Conservation (phyloP, 2,113 vertebrate genomes). For the Phasianus colchicus region DNA sequence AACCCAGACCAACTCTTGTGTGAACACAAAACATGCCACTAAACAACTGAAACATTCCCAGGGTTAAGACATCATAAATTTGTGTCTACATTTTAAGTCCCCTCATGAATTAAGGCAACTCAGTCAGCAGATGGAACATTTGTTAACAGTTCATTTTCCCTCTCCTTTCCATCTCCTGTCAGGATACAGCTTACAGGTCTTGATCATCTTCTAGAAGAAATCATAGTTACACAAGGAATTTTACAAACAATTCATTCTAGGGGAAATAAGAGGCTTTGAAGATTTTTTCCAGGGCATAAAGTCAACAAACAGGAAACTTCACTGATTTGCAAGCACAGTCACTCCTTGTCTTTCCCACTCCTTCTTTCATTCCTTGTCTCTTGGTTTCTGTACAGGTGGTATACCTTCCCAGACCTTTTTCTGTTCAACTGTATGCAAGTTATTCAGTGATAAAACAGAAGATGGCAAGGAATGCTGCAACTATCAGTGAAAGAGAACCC, state of each 20-base stretch:
- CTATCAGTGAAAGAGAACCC: not conserved
- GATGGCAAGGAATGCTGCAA: not conserved
- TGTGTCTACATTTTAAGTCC: slow-evolving; percentile 20
- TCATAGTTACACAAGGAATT: slow-evolving; percentile 9
- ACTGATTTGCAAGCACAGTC: not conserved
- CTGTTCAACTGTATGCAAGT: not conserved
- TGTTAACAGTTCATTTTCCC: slow-evolving; percentile 46
- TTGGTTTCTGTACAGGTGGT: not conserved
- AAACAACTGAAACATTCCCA: slow-evolving; percentile 16
- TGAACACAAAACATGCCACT: not conserved
- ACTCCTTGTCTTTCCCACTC: not conserved
- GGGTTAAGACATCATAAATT: slow-evolving; percentile 18
- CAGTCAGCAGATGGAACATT: not conserved
- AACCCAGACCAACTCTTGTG: not conserved
- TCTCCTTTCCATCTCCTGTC: slow-evolving; percentile 27
- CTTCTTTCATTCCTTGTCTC: no score
- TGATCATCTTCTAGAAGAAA: not conserved
- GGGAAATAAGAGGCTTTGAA: not conserved
- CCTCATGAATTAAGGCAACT: slow-evolving; percentile 42
- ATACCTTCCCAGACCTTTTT: not conserved
- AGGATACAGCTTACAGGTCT: slow-evolving; percentile 21
- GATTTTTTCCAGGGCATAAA: not conserved
- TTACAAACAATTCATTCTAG: not conserved
- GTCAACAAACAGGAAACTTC: slow-evolving; percentile 11
- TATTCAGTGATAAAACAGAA: not conserved